Base-by-base conservation (phyloP, 2,113 vertebrate genomes). In the Spea bombifrons region DNA sequence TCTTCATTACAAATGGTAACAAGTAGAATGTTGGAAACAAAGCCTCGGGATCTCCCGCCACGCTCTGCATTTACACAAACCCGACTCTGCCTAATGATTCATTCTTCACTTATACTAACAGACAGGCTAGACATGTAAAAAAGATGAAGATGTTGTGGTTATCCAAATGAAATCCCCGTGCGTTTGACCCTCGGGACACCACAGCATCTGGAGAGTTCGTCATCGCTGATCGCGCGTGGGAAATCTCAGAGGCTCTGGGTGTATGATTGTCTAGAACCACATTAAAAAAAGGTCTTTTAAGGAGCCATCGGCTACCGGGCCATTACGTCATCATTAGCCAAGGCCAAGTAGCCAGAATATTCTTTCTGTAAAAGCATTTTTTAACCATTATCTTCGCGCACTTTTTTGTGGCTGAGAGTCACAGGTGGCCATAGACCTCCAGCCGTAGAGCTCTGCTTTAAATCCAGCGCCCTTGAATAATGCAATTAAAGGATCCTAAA, bases 91-190 rank as follows among this genome's bases (percentile, higher is more conserved):
- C 1, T 8, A 64, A 46, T 78, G 76, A 71, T 71, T 65, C 67
- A 78, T 70, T 64, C n/a, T 6, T 64, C 52, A 44, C 17, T 64
- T 16, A 17, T 63, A 50, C 13, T 44, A 70, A 17, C 68, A 65
- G 68, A 47, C 13, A 9, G 43, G 8, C 30, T 16, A 47, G 68
- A 71, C 48, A 48, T 48, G 16, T 68, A 53, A 44, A 46, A 30
- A 30, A n/a, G 17, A 76, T 48, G 68, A 78, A 69, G 69, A 78
- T 47, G 64, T 71, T 78, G 76, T 71, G 76, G 76, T 77, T 78
- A 78, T 53, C 55, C 44, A 43, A 70, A 78, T n/a, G 67, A 68
- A 77, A 48, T 64, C 48, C 76, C 76, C 17, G 53, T 63, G 64
- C 46, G 57, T 43, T 17, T 71, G 47, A 61, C 67, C 76, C 76